Base-by-base conservation (phyloP, 92 coral and sea anemone species). In the Phenganax marumi region DNA sequence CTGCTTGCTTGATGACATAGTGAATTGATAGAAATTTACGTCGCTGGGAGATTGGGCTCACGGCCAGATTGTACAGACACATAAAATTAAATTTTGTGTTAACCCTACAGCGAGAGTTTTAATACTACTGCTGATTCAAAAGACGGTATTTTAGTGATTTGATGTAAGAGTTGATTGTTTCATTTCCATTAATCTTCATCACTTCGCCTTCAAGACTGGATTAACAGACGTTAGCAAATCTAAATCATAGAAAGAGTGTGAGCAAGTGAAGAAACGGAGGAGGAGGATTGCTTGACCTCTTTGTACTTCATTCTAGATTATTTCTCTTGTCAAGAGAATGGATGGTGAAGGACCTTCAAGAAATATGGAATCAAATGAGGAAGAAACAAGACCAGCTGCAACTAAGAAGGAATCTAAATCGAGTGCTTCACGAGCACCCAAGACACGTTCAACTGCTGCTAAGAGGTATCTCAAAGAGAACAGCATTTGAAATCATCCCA, bases 361-460 rank as follows among this genome's bases (percentile, higher is more conserved):
- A 23, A 50, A 48, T 23, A n/a, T 25, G 47, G 83, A 78, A 26
- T 17, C 72, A 52, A 63, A 19, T 22, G 83, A 78, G 60, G 77
- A 72, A 72, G 50, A 72, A 50, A 55, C 77, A n/a, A 50, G 84
- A 25, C 17, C 77, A 43, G 60, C 87, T 52, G 12, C 85, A 3
- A 62, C 81, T 63, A 81, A 84, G 70, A 88, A 85, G 80, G 93
- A 88, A 49, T 88, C 89, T 9, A 91, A 89, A 81, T 81, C 89
- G 46, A 81, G 87, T 64, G 56, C 78, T 48, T 79, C 94, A 49
- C 81, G 97, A 68, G 87, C 88, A 56, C 92, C 97, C 21, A 93
- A 90, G 89, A 88, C 93, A 51, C 80, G 78, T 22, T 87, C 93
- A 52, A 80, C 97, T 39, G 94, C 97, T 74, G 97, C 97, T n/a